Evolutionary conservation across 2,888 invertebrate species (phyloP), one percentile per base, ranked within the genome.

Genomic region (Brenthis ino): DNA sequence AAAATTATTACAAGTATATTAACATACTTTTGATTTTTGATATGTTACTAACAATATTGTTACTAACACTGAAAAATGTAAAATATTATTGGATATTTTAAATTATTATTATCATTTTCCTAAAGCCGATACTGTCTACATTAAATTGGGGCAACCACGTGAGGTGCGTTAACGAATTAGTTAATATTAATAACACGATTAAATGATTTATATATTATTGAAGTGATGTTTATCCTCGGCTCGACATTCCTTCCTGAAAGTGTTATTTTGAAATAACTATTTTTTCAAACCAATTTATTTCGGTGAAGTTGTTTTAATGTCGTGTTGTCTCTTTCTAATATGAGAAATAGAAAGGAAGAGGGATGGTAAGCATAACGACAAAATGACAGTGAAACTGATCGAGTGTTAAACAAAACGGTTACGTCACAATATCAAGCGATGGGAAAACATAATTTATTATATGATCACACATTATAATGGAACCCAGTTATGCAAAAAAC

Each of bases 201-300:
- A 57, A 13, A 57, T 53, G 28, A 48, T 33, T 63, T 70, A 64
- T 14, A 64, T 6, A 65, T 61, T 56, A 65, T 33, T 65, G 64
- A 57, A 61, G 55, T 56, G 65, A 55, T 13, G 71, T 61, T 81
- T 88, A 91, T 77, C 83, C 77, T 76, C 82, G 82, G 72, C 82
- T 80, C 70, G 91, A 89, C 89, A 91, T 85, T 79, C 91, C 91
- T 64, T 91, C 91, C 91, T 91, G 91, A 85, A 91, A 91, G 74
- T 57, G 74, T 80, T 72, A 77, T 76, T 78, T 76, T 72, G 66
- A 54, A 74, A 72, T 75, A 72, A 72, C 68, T 61, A 43, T 43
- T 11, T 43, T 43, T 43, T 43, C 11, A 43, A 11, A 43, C 8
- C 8, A 43, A 8, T 8, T 11, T 43, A 8, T 43, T 43, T 43